Evolutionary conservation across 1,140 invertebrate genomes (phyloP), one percentile per base, ranked within the genome.

Genomic region (Heliothis subflexa): DNA sequence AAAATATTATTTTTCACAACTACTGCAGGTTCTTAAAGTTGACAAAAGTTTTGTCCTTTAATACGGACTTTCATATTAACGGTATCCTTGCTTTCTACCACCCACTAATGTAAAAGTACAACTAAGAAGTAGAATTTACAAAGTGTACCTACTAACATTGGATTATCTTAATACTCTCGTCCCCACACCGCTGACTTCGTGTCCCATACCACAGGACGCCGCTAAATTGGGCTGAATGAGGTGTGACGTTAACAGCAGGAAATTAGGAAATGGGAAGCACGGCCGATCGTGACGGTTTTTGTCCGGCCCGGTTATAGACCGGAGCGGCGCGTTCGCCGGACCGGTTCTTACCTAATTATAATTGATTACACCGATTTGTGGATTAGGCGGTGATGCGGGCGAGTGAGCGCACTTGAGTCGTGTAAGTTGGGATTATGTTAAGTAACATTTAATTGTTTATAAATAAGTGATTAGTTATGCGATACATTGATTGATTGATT

Each of bases 161-260:
- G 33, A 40, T 40, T 40, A 40, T 40, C 33, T 5, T 40, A 40
- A 0, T 55, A 40, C 16, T 59, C 54, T 13, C n/a, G 3, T 18
- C 18, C 18, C 21, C 2, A 55, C 11, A 68, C 25, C 74, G 74
- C 74, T 45, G 14, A 21, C 52, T 49, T 68, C 47, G 16, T 77
- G 62, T 14, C 74, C 10, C 50, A 12, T n/a, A 28, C 40, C 71
- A 86, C 87, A 89, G 87, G 87, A 89, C 87, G 87, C 82, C 81
- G 72, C 85, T 86, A 87, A 89, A 89, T 89, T 89, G 87, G 77
- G 74, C 74, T 18, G 85, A 89, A 89, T 89, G 87, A 89, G 86
- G 87, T 89, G 87, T 87, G 86, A 89, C 87, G 85, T 71, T 78
- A 78, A 77, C 78, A 72, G 81, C 80, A 84, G 87, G 87, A 87